phyloP scores from a whole-genome alignment of 2,113 vertebrate species.

The Burhinus oedicnemus region DNA sequence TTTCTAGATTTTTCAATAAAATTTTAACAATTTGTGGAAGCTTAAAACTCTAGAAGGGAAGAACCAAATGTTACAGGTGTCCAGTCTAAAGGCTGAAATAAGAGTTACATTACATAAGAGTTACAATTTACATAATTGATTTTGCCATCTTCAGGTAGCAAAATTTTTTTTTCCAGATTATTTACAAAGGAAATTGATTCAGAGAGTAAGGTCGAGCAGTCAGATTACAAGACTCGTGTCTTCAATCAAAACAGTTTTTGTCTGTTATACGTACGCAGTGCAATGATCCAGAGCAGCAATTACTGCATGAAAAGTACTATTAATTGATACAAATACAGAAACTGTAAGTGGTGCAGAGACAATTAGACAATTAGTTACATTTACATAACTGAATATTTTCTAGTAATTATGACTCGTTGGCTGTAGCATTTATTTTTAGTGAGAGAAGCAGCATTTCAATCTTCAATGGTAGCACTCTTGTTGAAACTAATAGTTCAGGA shows the following conservation, averaged over 20 bases:
- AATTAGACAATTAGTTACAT: background rate
- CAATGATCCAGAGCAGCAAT: background rate
- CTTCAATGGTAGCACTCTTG: background rate
- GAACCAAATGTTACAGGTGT: background rate
- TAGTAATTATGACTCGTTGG: background rate
- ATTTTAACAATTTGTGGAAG: background rate
- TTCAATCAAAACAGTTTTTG: background rate
- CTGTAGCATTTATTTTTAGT: background rate
- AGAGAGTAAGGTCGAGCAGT: background rate
- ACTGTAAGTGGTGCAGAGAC: background rate
- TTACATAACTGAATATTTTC: background rate
- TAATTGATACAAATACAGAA: background rate
- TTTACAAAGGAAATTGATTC: background rate
- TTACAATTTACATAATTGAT: background rate
- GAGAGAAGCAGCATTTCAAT: background rate
- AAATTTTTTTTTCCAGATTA: background rate
- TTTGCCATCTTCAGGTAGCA: background rate
- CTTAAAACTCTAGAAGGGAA: background rate
- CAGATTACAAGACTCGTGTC: fast-evolving
- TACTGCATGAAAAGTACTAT: background rate
- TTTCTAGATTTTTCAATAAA: background rate
- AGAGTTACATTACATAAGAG: background rate
- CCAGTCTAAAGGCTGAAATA: background rate
- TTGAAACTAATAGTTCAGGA: background rate
- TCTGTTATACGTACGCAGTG: background rate